Evolutionary conservation across 2,113 vertebrate genomes (phyloP).

Genomic region (Paratilapia polleni): DNA sequence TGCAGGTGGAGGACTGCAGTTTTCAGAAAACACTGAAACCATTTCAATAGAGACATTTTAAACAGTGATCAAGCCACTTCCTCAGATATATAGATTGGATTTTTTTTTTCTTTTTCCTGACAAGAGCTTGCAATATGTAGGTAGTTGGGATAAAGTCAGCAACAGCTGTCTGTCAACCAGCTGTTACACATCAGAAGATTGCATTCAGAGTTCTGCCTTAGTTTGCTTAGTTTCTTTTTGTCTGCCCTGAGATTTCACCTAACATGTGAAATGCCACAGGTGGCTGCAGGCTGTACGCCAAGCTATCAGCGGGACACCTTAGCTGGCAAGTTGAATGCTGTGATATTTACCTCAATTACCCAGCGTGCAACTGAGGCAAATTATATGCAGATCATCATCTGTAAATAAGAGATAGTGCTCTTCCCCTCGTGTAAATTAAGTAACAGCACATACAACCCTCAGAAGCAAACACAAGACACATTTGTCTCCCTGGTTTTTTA

Average conservation of each 20-base stretch:
- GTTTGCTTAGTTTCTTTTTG: neutral
- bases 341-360: slow-evolving; percentile 75
- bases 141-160: neutral
- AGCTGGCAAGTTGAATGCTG: slow-evolving; percentile 61
- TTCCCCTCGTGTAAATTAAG: slow-evolving; percentile 42
- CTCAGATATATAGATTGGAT: neutral
- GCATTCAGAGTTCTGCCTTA: neutral
- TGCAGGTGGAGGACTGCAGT: neutral
- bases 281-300: slow-evolving; percentile 65
- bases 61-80: neutral
- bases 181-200: neutral
- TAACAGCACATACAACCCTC: slow-evolving; percentile 56
- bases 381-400: slow-evolving; percentile 95
- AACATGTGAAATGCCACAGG: slow-evolving; percentile 71
- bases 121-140: neutral
- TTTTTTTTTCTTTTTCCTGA: accelerated
- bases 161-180: slow-evolving; percentile 2
- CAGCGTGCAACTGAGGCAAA: slow-evolving; percentile 75
- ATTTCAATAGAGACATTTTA: neutral
- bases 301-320: slow-evolving; percentile 66
- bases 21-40: neutral
- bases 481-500: slow-evolving; percentile 88
- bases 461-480: slow-evolving; percentile 84
- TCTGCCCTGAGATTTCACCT: slow-evolving; percentile 18
- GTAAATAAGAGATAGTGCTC: slow-evolving; percentile 90